Conservation (phyloP, 2,888 invertebrate species). For the Pachycephus smyrnensis region DNA sequence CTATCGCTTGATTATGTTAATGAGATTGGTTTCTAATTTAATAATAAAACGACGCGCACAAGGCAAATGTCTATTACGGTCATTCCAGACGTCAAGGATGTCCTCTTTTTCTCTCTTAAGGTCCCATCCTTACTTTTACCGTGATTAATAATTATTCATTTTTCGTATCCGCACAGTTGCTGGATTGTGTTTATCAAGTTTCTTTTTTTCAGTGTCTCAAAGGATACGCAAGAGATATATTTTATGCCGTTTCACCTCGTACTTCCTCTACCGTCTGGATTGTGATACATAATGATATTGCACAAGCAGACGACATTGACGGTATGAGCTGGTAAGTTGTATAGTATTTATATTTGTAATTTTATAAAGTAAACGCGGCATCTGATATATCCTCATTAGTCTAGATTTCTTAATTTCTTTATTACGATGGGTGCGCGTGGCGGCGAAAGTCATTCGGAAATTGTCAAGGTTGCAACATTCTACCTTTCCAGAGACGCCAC, state of each 20-base stretch:
- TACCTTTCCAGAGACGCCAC: background rate
- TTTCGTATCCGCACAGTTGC: background rate
- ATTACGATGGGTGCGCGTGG: background rate
- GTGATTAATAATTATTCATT: background rate
- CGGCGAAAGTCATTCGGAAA: constrained; percentile 9
- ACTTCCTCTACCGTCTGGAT: background rate
- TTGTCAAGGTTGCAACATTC: background rate
- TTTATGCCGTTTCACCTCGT: background rate
- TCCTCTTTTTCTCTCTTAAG: background rate
- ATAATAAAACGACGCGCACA: background rate
- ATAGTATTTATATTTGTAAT: background rate
- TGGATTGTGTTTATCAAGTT: background rate
- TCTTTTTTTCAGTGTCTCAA: background rate
- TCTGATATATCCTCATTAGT: background rate
- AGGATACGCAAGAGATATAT: background rate
- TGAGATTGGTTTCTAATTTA: background rate
- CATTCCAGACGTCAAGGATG: background rate
- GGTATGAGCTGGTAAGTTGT: background rate
- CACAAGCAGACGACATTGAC: background rate
- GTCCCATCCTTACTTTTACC: background rate
- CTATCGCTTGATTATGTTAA: background rate
- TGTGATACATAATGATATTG: background rate
- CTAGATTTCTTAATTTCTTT: background rate
- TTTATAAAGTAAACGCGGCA: background rate
- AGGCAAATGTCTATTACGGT: background rate